Evolutionary conservation across 1,140 invertebrate species (phyloP).

Genomic region (Ylistrum balloti): DNA sequence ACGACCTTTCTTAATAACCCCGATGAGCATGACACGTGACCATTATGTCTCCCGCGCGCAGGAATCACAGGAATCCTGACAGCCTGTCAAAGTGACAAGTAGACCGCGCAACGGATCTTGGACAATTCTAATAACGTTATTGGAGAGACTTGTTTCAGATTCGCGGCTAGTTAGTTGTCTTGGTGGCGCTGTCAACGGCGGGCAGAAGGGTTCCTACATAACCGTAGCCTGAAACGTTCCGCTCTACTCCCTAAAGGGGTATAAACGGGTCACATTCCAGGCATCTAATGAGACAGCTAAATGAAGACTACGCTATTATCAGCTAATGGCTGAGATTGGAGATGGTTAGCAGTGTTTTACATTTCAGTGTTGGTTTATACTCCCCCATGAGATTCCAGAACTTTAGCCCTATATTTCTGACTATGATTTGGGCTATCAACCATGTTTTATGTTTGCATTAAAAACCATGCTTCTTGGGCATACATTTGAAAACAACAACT

Average conservation of each 20-base stretch:
- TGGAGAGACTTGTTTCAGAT: background rate
- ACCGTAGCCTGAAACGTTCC: background rate
- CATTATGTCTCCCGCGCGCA: background rate
- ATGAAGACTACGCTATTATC: conserved; percentile 51
- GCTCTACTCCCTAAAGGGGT: conserved; percentile 48
- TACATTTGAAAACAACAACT: background rate
- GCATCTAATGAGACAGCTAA: conserved; percentile 50
- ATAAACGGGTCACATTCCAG: conserved; percentile 43
- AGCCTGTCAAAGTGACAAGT: background rate
- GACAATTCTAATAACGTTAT: background rate
- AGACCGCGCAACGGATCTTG: background rate
- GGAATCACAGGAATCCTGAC: background rate
- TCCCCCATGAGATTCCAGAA: background rate
- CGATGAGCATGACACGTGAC: background rate
- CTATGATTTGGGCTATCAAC: background rate
- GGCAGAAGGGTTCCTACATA: background rate
- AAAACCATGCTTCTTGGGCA: background rate
- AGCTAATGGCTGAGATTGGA: conserved; percentile 49
- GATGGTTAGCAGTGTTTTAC: conserved; percentile 54
- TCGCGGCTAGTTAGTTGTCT: background rate
- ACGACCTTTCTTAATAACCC: too few relatives aligned
- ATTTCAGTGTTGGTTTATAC: conserved; percentile 41
- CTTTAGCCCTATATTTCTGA: background rate
- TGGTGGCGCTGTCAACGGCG: background rate
- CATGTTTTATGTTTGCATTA: background rate